Evolutionary conservation across 2,113 vertebrate genomes (phyloP).

Genomic region (Poeciliopsis occidentalis): DNA sequence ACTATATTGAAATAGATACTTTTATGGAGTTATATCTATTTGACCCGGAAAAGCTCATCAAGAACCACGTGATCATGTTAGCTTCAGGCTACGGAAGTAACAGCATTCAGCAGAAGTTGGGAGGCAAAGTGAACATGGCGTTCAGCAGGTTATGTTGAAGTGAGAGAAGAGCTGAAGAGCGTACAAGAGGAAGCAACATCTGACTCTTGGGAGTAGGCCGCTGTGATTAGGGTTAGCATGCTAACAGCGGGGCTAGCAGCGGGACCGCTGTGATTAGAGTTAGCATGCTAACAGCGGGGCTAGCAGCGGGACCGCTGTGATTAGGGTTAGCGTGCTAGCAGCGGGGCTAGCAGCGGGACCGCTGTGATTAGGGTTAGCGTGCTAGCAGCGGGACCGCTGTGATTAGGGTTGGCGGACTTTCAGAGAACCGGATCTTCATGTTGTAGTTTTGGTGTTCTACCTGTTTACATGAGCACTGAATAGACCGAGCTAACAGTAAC

Average conservation of each 20-base stretch:
- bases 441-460: neutral
- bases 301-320: no score
- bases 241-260: neutral
- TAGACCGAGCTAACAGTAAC: neutral
- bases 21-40: neutral
- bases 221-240: slow-evolving; percentile 20
- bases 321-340: neutral
- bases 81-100: slow-evolving; percentile 69
- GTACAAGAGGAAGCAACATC: slow-evolving; percentile 11
- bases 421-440: neutral
- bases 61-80: slow-evolving; percentile 11
- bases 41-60: no score
- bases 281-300: slow-evolving; percentile 19
- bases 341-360: no score
- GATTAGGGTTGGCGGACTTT: slow-evolving; percentile 8
- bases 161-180: slow-evolving; percentile 21
- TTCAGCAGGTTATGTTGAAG: neutral
- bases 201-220: neutral
- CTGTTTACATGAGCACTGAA: neutral
- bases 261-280: neutral
- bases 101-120: slow-evolving; percentile 21
- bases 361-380: slow-evolving; percentile 9
- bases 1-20: no score
- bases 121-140: neutral
- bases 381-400: neutral